Base-by-base conservation (phyloP, 2,113 vertebrate genomes). In the Oryzias curvinotus region DNA sequence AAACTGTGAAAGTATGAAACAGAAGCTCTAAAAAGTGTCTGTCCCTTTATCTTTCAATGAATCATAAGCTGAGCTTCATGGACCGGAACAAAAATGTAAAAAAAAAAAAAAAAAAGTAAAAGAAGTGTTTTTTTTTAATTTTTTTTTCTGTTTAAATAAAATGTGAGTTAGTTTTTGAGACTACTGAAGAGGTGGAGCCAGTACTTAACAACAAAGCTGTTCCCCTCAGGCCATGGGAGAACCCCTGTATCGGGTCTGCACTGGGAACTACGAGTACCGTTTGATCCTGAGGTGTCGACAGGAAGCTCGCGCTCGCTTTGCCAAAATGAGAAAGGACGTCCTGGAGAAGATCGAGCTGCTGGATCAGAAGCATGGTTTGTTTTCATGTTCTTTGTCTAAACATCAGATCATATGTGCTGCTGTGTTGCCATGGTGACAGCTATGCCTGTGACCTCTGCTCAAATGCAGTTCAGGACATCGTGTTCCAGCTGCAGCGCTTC, bases 401-500 rank as follows among this genome's bases (percentile, higher is more conserved):
- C 4, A 7, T 36, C 30, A 10, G 8, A 36, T 36, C 10, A 10
- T 36, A 30, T 28, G 14, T 25, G 50, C 14, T 23, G 25, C 13
- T 30, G 15, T 17, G 51, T 30, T 45, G 14, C 36, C 25, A 5
- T 15, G 17, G 5, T 23, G 19, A 25, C 47, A 1, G 25, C 21
- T 55, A n/a, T 7, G 5, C 7, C 42, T 47, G n/a, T 47, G 44
- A 45, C 14, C 60, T 25, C n/a, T 28, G 48, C 43, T 49, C 54
- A n/a, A 23, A 60, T 14, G 0, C 90, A 98, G 97, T 98, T 77
- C 97, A 99, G 58, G 97, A 99, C 91, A 99, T 98, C 0, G 96
- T 98, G 83, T 98, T 99, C 91, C 97, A 99, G 93, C 94, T 99
- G 50, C 97, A 98, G 84, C 94, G 97, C 69, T 97, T 98, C 41